Evolutionary conservation across 2,888 invertebrate species (phyloP).

Genomic region (Stegana nigrithorax): DNA sequence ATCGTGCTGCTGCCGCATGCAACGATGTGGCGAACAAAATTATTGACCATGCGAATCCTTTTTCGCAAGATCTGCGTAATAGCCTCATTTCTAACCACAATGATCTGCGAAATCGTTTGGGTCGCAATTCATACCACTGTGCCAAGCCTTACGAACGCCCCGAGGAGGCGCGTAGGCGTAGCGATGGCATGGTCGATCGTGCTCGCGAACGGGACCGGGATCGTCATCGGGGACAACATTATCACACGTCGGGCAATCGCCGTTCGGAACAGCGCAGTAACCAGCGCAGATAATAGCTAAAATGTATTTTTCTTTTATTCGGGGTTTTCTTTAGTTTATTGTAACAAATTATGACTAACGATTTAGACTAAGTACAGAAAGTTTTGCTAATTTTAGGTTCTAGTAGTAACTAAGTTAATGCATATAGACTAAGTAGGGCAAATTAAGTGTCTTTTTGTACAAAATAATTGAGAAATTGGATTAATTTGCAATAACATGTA

Average conservation of each 20-base stretch:
- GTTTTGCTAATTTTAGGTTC: too few species aligned
- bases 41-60: constrained; percentile 30
- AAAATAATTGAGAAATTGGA: too few species aligned
- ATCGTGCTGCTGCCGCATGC: too few species aligned
- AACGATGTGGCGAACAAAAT: too few species aligned
- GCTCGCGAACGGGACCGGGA: constrained; percentile 25
- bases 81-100: too few species aligned
- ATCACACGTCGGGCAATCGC: constrained; percentile 48
- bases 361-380: not conserved
- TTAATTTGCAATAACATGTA: not conserved
- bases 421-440: too few species aligned
- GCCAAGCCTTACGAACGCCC: constrained; percentile 39
- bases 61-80: constrained; percentile 24
- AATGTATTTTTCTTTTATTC: not conserved
- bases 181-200: constrained; percentile 44
- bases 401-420: too few species aligned
- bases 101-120: not conserved
- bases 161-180: constrained; percentile 43
- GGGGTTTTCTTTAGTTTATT: not conserved
- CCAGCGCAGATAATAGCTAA: constrained; percentile 34
- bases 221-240: constrained; percentile 20
- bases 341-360: not conserved
- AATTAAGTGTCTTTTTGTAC: too few species aligned
- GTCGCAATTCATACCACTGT: constrained; percentile 41
- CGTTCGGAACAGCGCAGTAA: constrained; percentile 51